phyloP scores from a whole-genome alignment of 2,113 vertebrate species.

The cattle (Bos taurus) region ARS-UCD2.0 NC_037355.1:5629001-5629500 shows the following conservation, averaged over 20 bases:
- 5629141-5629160: no score
- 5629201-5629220: not conserved
- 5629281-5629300: fast-evolving
- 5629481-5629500: fast-evolving
- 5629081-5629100: no score
- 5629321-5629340: not conserved
- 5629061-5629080: not conserved
- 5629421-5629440: not conserved
- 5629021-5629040: slow-evolving; percentile 53
- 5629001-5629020: slow-evolving; percentile 63
- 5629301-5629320: not conserved
- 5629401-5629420: not conserved
- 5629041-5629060: not conserved
- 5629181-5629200: not conserved
- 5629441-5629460: no score
- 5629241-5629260: not conserved
- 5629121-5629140: no score
- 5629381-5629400: not conserved
- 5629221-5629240: fast-evolving
- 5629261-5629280: fast-evolving
- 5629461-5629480: fast-evolving
- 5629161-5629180: no score
- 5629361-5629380: not conserved
- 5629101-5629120: no score
- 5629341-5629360: not conserved